A percentile compares a stretch with the other conserved stretches of the same genome.
phyloP scores from a whole-genome alignment of 2,888 invertebrate genomes.

The Torymus tubicola region DNA sequence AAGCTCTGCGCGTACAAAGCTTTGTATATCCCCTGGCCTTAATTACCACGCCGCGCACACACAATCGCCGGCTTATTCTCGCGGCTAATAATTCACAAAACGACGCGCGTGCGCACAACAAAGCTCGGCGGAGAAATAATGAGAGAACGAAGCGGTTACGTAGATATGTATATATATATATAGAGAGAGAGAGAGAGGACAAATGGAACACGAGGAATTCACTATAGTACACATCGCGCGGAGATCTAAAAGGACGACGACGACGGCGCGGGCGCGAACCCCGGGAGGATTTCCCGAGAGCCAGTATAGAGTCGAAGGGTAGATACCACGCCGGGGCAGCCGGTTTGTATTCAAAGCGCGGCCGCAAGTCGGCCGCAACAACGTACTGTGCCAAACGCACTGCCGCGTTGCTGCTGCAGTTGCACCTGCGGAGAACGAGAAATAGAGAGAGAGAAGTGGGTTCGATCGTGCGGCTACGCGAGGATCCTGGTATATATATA shows the following conservation, averaged over 20 bases:
- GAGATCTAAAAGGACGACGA: slow-evolving; percentile 10
- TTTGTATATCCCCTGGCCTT: too few relatives aligned
- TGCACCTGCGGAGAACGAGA: too few relatives aligned
- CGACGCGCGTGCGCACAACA: background rate
- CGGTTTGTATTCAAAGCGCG: slow-evolving; percentile 1
- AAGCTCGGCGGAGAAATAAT: background rate
- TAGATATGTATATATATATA: too few relatives aligned
- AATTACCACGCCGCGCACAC: too few relatives aligned
- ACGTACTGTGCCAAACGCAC: background rate
- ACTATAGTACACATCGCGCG: background rate
- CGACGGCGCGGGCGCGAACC: background rate
- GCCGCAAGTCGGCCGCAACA: slow-evolving; percentile 8
- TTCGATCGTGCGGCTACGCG: too few relatives aligned
- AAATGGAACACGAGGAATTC: background rate
- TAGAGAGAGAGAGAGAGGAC: too few relatives aligned
- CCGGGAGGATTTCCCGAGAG: background rate
- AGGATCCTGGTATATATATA: too few relatives aligned
- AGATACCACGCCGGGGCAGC: background rate
- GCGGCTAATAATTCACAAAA: too few relatives aligned
- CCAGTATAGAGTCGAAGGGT: background rate
- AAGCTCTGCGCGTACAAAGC: too few relatives aligned
- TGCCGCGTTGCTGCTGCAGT: too few relatives aligned
- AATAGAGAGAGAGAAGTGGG: too few relatives aligned
- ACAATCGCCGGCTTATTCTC: too few relatives aligned
- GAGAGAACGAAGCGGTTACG: background rate